Conservation (phyloP, 2,888 invertebrate species). For the Cheilosia pagana region DNA sequence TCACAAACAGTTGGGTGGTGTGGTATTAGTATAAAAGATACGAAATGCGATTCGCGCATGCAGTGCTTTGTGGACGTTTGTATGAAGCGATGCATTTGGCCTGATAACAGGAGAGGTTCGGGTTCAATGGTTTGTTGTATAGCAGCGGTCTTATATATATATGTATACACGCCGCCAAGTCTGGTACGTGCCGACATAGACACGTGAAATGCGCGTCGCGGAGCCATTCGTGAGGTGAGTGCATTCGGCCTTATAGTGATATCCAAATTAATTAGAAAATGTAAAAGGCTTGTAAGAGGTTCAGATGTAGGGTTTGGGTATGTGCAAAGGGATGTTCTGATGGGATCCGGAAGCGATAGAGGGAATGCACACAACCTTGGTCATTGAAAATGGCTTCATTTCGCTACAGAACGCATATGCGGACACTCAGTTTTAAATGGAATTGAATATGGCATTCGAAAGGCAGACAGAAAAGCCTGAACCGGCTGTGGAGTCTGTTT, state of each 20-base stretch:
- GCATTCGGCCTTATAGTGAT: constrained; percentile 55
- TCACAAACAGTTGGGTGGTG: constrained; percentile 5
- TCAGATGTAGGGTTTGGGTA: constrained; percentile 5
- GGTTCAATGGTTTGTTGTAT: constrained; percentile 52
- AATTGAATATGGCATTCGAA: too few relatives aligned
- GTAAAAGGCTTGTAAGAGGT: constrained; percentile 49
- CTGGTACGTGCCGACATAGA: constrained; percentile 64
- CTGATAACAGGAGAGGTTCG: constrained; percentile 56
- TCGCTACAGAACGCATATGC: too few relatives aligned
- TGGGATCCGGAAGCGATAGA: neutral
- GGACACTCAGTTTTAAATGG: too few relatives aligned
- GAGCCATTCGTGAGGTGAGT: constrained; percentile 67
- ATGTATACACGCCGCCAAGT: constrained; percentile 50
- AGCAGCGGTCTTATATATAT: too few relatives aligned
- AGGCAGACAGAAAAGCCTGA: too few relatives aligned
- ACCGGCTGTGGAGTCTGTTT: too few relatives aligned
- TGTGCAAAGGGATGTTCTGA: neutral
- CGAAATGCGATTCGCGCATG: constrained; percentile 33
- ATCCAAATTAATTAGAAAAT: constrained; percentile 72
- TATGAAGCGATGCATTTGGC: constrained; percentile 67
- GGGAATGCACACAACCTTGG: neutral
- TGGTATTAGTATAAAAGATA: constrained; percentile 1
- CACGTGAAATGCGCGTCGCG: constrained; percentile 41
- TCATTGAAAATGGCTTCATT: too few relatives aligned
- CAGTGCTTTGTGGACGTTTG: constrained; percentile 50